Evolutionary conservation across 2,888 invertebrate species (phyloP).

Genomic region (Sisyra nigra): DNA sequence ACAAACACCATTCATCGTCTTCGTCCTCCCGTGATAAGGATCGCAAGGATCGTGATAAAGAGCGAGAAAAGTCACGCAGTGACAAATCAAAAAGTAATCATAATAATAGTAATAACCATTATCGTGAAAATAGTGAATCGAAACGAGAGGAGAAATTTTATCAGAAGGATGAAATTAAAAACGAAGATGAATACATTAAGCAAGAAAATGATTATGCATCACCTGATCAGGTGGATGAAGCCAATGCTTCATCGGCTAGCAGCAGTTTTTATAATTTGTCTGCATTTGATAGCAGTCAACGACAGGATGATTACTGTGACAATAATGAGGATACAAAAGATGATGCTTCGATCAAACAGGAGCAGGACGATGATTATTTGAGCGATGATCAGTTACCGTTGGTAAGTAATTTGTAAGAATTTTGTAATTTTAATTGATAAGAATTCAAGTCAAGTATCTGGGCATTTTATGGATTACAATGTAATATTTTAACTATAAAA

Average conservation of each 20-base stretch:
- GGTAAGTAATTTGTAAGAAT: conserved; percentile 31
- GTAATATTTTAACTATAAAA: too few relatives aligned
- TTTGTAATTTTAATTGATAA: neutral
- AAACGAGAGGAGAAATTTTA: too few relatives aligned
- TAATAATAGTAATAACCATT: too few relatives aligned
- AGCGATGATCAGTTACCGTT: conserved; percentile 63
- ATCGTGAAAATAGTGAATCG: too few relatives aligned
- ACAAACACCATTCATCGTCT: conserved; percentile 23
- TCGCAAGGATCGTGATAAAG: conserved; percentile 17
- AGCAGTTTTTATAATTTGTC: conserved; percentile 13
- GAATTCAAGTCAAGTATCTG: neutral
- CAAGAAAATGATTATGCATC: conserved; percentile 18
- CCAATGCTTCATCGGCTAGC: conserved; percentile 21
- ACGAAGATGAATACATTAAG: conserved; percentile 15
- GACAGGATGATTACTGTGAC: conserved; percentile 21
- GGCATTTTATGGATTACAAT: too few relatives aligned
- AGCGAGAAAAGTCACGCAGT: conserved; percentile 16
- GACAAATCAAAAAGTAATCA: conserved; percentile 11
- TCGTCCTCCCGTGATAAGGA: conserved; percentile 41
- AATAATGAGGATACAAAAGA: conserved; percentile 25
- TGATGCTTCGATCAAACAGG: conserved; percentile 10
- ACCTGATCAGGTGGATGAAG: conserved; percentile 33
- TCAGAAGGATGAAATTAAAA: conserved; percentile 1
- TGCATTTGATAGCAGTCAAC: conserved; percentile 13
- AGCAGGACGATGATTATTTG: conserved; percentile 27